A percentile compares a stretch with the other conserved stretches of the same genome.
phyloP scores from a whole-genome alignment of 35 echinoderm and acorn worm species.

The Ophiothrix spiculata region DNA sequence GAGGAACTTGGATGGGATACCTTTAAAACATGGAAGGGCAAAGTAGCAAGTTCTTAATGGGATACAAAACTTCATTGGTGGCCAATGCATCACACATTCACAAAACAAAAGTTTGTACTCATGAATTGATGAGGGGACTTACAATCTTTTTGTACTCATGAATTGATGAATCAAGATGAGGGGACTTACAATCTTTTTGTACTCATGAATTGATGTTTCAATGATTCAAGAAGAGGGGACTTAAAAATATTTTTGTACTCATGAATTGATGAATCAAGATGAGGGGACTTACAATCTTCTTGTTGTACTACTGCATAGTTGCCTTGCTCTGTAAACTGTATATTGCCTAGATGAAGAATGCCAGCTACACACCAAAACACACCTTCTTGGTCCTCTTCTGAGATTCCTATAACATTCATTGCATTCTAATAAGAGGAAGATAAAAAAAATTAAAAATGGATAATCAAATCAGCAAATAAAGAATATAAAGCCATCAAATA shows the following conservation, averaged over 20 bases:
- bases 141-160: no score
- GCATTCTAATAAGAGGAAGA: constrained; percentile 66
- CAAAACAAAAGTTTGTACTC: no score
- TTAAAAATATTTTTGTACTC: no score
- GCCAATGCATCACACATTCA: neutral
- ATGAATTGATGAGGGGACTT: no score
- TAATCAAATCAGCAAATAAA: no score
- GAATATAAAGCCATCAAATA: no score
- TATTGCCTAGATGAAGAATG: constrained; percentile 91
- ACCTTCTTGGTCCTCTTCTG: constrained; percentile 61
- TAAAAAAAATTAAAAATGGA: no score
- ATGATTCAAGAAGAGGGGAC: neutral
- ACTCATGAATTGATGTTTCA: no score
- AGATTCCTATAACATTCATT: constrained; percentile 90
- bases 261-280: neutral
- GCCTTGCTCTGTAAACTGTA: constrained; percentile 72
- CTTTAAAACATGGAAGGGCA: neutral
- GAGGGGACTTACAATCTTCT: constrained; percentile 76
- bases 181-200: constrained; percentile 87
- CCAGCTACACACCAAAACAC: constrained; percentile 81
- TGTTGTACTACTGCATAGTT: constrained; percentile 90
- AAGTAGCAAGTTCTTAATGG: neutral
- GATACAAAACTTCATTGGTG: no score
- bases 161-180: neutral
- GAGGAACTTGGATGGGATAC: no score